Percentiles rank a stretch among this genome's conserved stretches.
These are phyloP conservation scores for Morpho deidamia DNA, from an alignment of 2,888 invertebrate genomes.

Conservation along the genomic window DNA sequence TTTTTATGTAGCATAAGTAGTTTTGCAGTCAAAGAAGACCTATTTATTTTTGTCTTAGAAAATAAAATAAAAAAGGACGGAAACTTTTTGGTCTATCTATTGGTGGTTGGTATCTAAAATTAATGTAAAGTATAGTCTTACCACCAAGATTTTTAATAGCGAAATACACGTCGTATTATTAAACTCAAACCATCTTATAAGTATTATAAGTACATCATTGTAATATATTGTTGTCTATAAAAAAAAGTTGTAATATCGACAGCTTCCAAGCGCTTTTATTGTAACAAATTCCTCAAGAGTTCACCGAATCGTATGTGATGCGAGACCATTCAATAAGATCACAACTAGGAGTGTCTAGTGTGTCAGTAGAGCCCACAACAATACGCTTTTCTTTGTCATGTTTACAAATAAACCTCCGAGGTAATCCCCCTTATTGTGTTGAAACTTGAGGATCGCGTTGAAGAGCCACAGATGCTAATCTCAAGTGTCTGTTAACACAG, in stretches of 20 bases:
- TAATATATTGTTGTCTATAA: conserved; percentile 29
- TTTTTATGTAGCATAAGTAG: no score
- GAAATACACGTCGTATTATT: neutral
- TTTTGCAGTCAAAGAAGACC: no score
- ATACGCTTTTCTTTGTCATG: conserved; percentile 65
- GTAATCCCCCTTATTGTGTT: conserved; percentile 70
- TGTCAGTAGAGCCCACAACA: conserved; percentile 50
- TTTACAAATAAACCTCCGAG: conserved; percentile 77
- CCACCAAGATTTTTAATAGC: no score
- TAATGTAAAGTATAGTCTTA: no score
- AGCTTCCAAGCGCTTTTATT: conserved; percentile 35
- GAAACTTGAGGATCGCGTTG: conserved; percentile 62
- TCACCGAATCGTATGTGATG: conserved; percentile 63
- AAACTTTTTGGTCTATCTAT: no score
- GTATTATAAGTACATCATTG: conserved; percentile 9
- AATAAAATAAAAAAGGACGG: no score
- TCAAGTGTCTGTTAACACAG: conserved; percentile 76
- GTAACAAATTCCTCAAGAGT: conserved; percentile 49
- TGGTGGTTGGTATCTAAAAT: no score
- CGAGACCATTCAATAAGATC: conserved; percentile 65
- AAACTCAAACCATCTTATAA: neutral
- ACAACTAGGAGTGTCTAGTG: conserved; percentile 55
- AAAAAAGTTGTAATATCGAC: conserved; percentile 30
- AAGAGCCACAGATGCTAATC: conserved; percentile 75
- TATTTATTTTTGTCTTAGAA: no score